Conservation (phyloP, 2,888 invertebrate genomes). For the Caenorhabditis imperialis region DNA sequence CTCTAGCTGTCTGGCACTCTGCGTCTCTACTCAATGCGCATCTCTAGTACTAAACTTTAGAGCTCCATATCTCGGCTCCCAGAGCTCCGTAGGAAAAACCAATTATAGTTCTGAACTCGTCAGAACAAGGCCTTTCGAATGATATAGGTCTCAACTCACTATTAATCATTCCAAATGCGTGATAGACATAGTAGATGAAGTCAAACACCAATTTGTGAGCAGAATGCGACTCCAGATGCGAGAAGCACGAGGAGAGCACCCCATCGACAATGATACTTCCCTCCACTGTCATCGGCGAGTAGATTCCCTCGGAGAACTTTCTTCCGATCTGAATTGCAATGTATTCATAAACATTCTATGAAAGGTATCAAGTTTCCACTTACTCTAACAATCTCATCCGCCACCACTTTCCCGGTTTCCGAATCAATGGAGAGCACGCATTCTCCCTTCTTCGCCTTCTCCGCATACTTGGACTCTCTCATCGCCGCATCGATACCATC, state of each 20-base stretch:
- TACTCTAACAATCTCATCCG: slow-evolving; percentile 71
- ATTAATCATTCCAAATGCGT: slow-evolving; percentile 65
- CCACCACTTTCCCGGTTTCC: slow-evolving; percentile 51
- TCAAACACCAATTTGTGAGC: slow-evolving; percentile 76
- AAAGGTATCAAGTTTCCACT: too few species aligned
- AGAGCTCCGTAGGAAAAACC: too few species aligned
- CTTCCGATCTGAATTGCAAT: slow-evolving; percentile 65
- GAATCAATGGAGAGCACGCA: slow-evolving; percentile 69
- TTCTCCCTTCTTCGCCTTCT: slow-evolving; percentile 65
- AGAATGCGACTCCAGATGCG: slow-evolving; percentile 75
- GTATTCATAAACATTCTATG: too few species aligned
- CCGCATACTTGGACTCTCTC: slow-evolving; percentile 58
- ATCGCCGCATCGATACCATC: slow-evolving; percentile 58
- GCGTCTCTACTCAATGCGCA: too few species aligned
- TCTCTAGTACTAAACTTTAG: too few species aligned
- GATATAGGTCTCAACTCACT: too few species aligned
- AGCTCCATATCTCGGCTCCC: too few species aligned
- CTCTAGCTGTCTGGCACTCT: too few species aligned
- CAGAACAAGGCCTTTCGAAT: too few species aligned
- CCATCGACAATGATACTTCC: slow-evolving; percentile 74
- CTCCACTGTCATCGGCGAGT: slow-evolving; percentile 77
- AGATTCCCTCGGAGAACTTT: slow-evolving; percentile 72
- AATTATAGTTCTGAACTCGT: too few species aligned
- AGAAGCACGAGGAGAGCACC: slow-evolving; percentile 76
- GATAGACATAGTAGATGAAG: slow-evolving; percentile 67